These are phyloP conservation scores for Rapana venosa DNA, from an alignment of 2,888 invertebrate species.

Conservation along the genomic window DNA sequence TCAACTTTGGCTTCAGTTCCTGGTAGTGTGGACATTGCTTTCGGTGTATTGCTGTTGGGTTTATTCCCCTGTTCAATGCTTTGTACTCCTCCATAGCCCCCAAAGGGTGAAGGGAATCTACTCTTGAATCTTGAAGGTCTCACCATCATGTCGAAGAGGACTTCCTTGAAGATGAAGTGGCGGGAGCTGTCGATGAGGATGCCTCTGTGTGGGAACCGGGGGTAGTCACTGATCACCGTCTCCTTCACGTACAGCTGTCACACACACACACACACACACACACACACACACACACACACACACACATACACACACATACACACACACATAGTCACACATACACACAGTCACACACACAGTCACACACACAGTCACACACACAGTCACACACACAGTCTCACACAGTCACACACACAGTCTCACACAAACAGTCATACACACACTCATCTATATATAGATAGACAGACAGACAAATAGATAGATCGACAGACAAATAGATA, in stretches of 20 bases:
- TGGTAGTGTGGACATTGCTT: no score
- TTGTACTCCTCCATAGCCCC: no score
- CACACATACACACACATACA: not conserved
- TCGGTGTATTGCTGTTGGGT: no score
- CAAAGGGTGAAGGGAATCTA: no score
- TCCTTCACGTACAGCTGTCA: constrained; percentile 84
- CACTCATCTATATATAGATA: not conserved
- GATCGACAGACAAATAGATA: not conserved
- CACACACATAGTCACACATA: not conserved
- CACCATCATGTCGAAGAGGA: constrained; percentile 84
- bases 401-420: not conserved
- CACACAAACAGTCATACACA: not conserved
- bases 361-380: not conserved
- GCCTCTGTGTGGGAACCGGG: constrained; percentile 89
- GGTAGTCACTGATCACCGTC: constrained; percentile 87
- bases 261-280: not conserved
- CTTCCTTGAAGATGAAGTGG: constrained; percentile 86
- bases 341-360: not conserved
- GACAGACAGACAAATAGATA: not conserved
- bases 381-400: not conserved
- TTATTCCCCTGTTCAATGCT: no score
- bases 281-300: not conserved
- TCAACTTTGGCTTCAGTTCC: no score
- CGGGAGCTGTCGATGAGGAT: constrained; percentile 91
- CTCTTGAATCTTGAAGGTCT: no score